Percentiles rank a stretch among this genome's conserved stretches.
These are phyloP conservation scores for Agrenia bidenticulata DNA, from an alignment of 2,888 invertebrate species.

Conservation along the genomic window DNA sequence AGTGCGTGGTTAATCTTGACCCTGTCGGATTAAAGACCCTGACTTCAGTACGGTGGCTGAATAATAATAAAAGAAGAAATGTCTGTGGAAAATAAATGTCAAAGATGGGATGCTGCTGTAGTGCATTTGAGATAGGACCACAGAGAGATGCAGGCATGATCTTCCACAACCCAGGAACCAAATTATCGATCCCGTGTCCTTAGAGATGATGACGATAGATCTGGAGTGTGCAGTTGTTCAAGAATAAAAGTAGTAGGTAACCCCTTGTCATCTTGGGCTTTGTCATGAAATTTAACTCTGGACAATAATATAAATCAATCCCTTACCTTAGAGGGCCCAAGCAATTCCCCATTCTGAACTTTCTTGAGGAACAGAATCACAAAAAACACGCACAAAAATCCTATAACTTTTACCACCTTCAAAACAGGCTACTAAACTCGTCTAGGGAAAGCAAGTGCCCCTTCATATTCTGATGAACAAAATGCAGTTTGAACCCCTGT, in stretches of 20 bases:
- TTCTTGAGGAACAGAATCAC: neutral
- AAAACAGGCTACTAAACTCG: slow-evolving; percentile 1
- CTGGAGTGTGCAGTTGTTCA: neutral
- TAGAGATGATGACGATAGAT: slow-evolving; percentile 3
- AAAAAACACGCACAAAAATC: slow-evolving; percentile 7
- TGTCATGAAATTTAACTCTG: slow-evolving; percentile 6
- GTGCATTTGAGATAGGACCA: neutral
- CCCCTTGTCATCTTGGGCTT: slow-evolving; percentile 14
- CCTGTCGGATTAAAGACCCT: neutral
- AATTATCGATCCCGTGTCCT: slow-evolving; percentile 32
- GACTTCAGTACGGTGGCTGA: neutral
- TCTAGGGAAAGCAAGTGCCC: slow-evolving; percentile 5
- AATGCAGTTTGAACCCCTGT: neutral
- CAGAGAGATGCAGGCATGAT: slow-evolving; percentile 1
- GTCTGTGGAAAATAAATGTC: neutral
- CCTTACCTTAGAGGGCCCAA: slow-evolving; percentile 29
- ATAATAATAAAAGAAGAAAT: no score
- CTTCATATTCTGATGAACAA: neutral
- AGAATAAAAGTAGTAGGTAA: neutral
- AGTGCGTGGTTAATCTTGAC: no score
- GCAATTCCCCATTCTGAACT: slow-evolving; percentile 30
- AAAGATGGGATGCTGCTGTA: slow-evolving; percentile 7
- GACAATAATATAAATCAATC: slow-evolving; percentile 11
- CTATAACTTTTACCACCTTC: slow-evolving; percentile 7
- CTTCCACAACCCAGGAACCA: slow-evolving; percentile 29